Conservation (phyloP, 2,797 vertebrate species). For the Numenius phaeopus region DNA sequence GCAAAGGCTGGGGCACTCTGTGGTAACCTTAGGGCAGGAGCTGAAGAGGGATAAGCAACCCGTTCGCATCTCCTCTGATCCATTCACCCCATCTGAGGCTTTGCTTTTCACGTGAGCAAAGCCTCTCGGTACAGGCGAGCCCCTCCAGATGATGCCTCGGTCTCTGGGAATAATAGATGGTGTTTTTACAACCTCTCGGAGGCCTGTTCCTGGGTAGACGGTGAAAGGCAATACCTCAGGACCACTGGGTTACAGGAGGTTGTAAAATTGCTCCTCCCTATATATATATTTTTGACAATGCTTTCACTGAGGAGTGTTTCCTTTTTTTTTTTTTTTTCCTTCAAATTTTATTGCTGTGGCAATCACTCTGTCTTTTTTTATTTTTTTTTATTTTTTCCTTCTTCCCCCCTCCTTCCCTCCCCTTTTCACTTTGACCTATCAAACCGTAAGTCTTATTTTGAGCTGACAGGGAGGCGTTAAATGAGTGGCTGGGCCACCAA, state of each 20-base stretch:
- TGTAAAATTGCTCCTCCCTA: constrained; percentile 15
- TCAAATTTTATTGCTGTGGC: background rate
- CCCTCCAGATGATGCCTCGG: background rate
- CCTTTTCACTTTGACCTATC: constrained; percentile 25
- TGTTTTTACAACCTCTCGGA: constrained; percentile 28
- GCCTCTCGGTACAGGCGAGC: accelerated
- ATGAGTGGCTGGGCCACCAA: background rate
- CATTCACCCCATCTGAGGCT: background rate
- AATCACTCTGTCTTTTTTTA: background rate
- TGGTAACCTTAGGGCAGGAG: background rate
- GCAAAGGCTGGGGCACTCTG: background rate
- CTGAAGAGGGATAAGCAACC: too few relatives aligned
- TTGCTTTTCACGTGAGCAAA: accelerated
- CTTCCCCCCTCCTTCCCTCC: background rate
- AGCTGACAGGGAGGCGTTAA: constrained; percentile 34
- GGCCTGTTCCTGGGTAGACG: background rate
- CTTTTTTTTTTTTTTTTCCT: background rate
- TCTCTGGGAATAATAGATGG: constrained; percentile 17
- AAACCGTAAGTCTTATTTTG: constrained; percentile 37
- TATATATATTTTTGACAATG: background rate
- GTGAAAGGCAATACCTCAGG: constrained; percentile 17
- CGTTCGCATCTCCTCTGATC: background rate
- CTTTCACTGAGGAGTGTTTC: constrained; percentile 30
- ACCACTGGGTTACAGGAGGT: constrained; percentile 1
- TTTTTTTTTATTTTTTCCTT: background rate